Evolutionary conservation across 1,140 invertebrate genomes (phyloP), one percentile per base, ranked within the genome.

Genomic region (Psilanteris sp.): DNA sequence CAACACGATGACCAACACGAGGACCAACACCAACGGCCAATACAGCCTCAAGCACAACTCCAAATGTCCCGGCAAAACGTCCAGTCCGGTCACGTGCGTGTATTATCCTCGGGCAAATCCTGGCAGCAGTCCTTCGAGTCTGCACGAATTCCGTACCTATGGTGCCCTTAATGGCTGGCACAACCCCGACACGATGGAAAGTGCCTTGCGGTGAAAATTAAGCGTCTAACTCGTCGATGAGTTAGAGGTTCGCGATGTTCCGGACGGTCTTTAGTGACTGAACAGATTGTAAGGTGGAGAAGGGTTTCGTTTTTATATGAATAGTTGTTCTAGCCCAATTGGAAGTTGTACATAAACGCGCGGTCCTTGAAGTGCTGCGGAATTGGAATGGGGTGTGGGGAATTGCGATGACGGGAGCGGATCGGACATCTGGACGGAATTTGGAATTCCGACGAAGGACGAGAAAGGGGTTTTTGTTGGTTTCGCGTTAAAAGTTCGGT

Each of bases 51-150:
- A 87, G 52, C 52, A 86, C 66, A 80, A 79, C 72, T 4, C 79
- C 6, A 84, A 88, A 74, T 55, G 85, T 68, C 54, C 84, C 18
- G 71, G 83, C 64, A 78, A 87, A 78, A 67, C 84, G 78, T 11
- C 89, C 0, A 92, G 91, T 43, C 91, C 91, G 0, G 91, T 91
- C 0, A 91, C 92, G 0, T 91, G 92, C 52, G 92, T 93, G 3
- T 93, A 93, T 82, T 93, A 93, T 84, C 92, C 92, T 0, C 88
- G 89, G 1, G 79, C 74, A 14, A 89, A 78, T 59, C 64, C 80
- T 18, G 66, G 66, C 67, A 83, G 75, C 62, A 90, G 81, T 50
- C 82, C 77, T 4, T 83, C 55, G 27, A 70, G 79, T 59, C 76
- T 61, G 31, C 67, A 57, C 37, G 77, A 68, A 9, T 72, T 67